Evolutionary conservation across 2,888 invertebrate genomes (phyloP).

Genomic region (Melitaea athalia): DNA sequence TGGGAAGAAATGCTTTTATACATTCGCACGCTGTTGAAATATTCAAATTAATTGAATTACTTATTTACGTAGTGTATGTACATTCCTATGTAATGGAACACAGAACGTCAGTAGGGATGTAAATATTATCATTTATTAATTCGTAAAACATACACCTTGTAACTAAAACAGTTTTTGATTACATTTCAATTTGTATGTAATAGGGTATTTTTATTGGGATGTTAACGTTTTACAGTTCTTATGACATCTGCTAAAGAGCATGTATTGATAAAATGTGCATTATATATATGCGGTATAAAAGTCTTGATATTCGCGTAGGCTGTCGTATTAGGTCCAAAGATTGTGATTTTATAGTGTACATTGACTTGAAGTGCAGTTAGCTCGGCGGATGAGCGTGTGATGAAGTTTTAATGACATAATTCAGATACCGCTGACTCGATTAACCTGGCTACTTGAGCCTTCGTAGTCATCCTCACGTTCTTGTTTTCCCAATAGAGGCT

Average conservation of each 20-base stretch:
- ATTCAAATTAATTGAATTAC: slow-evolving; percentile 8
- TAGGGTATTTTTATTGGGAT: not conserved
- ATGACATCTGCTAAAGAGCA: not conserved
- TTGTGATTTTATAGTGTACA: slow-evolving; percentile 45
- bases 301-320: slow-evolving; percentile 14
- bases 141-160: too few relatives aligned
- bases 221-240: not conserved
- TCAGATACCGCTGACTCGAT: slow-evolving; percentile 74
- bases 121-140: too few relatives aligned
- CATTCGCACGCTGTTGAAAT: slow-evolving; percentile 34
- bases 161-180: too few relatives aligned
- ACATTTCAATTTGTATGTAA: not conserved
- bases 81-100: too few relatives aligned
- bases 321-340: slow-evolving; percentile 35
- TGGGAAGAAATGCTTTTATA: slow-evolving; percentile 62
- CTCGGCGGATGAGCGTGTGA: slow-evolving; percentile 61
- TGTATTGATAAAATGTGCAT: not conserved
- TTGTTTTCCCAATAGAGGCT: slow-evolving; percentile 33
- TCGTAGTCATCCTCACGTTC: slow-evolving; percentile 62
- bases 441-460: slow-evolving; percentile 63
- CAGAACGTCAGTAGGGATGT: too few relatives aligned
- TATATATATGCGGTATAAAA: not conserved
- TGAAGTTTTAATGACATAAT: slow-evolving; percentile 79
- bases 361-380: slow-evolving; percentile 68
- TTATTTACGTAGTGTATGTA: not conserved